Evolutionary conservation across 1,140 invertebrate species (phyloP).

Genomic region (Drosophila nikananu): DNA sequence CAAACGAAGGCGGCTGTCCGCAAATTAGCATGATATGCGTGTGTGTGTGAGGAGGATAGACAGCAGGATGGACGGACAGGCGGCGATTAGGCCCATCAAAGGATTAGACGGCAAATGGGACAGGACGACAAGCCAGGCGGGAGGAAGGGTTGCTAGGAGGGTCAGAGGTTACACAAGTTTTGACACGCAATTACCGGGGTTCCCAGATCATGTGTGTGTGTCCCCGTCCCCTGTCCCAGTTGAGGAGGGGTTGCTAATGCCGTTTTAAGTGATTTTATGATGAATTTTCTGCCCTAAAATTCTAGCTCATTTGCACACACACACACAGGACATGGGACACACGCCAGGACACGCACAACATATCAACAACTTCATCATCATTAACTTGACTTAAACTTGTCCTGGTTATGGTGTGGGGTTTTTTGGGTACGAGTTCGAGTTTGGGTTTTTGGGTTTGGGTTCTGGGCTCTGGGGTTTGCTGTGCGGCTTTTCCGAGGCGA

Average conservation of each 20-base stretch:
- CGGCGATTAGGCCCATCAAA: conserved; percentile 80
- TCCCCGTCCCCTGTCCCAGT: not conserved
- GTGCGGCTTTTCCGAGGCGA: conserved; percentile 40
- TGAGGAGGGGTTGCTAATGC: conserved; percentile 62
- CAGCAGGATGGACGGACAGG: conserved; percentile 21
- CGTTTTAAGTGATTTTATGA: conserved; percentile 84
- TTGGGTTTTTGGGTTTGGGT: conserved; percentile 10
- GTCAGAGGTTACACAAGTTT: conserved; percentile 78
- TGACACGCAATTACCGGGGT: conserved; percentile 73
- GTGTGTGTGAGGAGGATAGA: conserved; percentile 6
- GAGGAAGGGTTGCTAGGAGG: conserved; percentile 35
- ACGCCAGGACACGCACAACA: conserved; percentile 4
- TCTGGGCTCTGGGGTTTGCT: conserved; percentile 4
- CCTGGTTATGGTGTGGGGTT: conserved; percentile 34
- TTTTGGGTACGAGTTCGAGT: conserved; percentile 7
- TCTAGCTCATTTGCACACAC: conserved; percentile 72
- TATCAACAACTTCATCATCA: conserved; percentile 59
- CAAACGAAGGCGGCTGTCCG: conserved; percentile 81
- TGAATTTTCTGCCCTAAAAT: conserved; percentile 82
- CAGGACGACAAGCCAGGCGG: not conserved
- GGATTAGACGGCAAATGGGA: conserved; percentile 65
- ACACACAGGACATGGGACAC: conserved; percentile 19
- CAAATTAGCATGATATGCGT: conserved; percentile 77
- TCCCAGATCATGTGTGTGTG: conserved; percentile 49
- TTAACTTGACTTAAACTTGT: conserved; percentile 53